Evolutionary conservation across 2,113 vertebrate genomes (phyloP).

Genomic region (Sphaerodactylus townsendi): DNA sequence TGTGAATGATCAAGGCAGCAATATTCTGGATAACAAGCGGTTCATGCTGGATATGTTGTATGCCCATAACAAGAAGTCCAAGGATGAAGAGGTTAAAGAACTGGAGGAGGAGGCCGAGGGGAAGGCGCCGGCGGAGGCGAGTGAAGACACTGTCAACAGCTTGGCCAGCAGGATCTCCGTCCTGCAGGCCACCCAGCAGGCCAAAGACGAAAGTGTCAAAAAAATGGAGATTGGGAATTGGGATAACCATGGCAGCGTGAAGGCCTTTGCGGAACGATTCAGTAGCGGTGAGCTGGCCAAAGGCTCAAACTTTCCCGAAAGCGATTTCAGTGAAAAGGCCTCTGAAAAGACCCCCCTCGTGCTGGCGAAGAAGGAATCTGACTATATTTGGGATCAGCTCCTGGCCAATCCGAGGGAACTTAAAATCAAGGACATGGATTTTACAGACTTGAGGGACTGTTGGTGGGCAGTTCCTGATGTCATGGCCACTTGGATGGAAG

Average conservation of each 20-base stretch:
- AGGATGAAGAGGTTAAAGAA: slow-evolving; percentile 76
- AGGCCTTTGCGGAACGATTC: slow-evolving; percentile 90
- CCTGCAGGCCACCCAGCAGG: slow-evolving; percentile 86
- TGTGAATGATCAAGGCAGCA: slow-evolving; percentile 86
- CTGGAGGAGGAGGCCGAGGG: slow-evolving; percentile 75
- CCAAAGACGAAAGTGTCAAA: slow-evolving; percentile 83
- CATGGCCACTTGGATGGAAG: too few species aligned
- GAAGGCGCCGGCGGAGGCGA: slow-evolving; percentile 76
- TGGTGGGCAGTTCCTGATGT: too few species aligned
- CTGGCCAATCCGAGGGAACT: slow-evolving; percentile 92
- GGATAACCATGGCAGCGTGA: slow-evolving; percentile 90
- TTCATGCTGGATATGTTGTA: slow-evolving; percentile 99
- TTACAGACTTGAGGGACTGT: slow-evolving; percentile 94
- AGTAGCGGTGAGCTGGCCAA: slow-evolving; percentile 84
- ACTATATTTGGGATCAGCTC: slow-evolving; percentile 98
- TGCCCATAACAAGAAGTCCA: slow-evolving; percentile 83
- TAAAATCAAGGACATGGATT: slow-evolving; percentile 97
- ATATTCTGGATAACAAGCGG: slow-evolving; percentile 89
- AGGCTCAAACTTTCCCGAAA: slow-evolving; percentile 75
- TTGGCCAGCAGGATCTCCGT: slow-evolving; percentile 89
- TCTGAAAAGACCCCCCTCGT: slow-evolving; percentile 64
- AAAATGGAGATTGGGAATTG: slow-evolving; percentile 84
- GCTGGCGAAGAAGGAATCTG: slow-evolving; percentile 86
- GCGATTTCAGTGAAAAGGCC: slow-evolving; percentile 76
- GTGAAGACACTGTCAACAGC: slow-evolving; percentile 78